Evolutionary conservation across 2,888 invertebrate species (phyloP).

Genomic region (Drosophila parthenogenetica): DNA sequence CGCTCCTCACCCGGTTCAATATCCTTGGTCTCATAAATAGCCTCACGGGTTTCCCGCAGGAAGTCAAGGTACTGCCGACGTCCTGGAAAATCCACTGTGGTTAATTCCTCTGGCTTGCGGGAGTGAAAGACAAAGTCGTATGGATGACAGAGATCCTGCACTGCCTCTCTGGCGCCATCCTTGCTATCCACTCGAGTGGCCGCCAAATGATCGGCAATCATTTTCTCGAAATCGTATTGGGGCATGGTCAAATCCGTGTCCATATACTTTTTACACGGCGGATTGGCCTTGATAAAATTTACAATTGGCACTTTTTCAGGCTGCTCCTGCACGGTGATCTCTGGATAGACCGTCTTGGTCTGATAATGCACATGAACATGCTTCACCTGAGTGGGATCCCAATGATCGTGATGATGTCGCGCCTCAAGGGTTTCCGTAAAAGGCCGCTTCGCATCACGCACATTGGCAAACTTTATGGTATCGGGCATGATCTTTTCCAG

Average conservation of each 20-base stretch:
- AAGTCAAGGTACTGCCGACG: conserved; percentile 76
- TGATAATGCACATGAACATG: conserved; percentile 80
- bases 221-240: conserved; percentile 59
- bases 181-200: conserved; percentile 61
- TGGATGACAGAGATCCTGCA: conserved; percentile 60
- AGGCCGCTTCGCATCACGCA: conserved; percentile 67
- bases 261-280: conserved; percentile 69
- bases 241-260: conserved; percentile 73
- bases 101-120: conserved; percentile 64
- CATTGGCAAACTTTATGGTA: conserved; percentile 66
- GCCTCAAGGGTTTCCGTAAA: conserved; percentile 77
- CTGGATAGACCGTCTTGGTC: conserved; percentile 69
- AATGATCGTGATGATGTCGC: conserved; percentile 84
- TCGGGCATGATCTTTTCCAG: conserved; percentile 71
- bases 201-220: conserved; percentile 64
- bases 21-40: conserved; percentile 65
- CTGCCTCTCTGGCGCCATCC: conserved; percentile 38
- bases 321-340: conserved; percentile 56
- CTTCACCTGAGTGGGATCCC: conserved; percentile 79
- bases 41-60: conserved; percentile 71
- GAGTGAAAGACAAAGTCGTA: conserved; percentile 74
- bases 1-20: conserved; percentile 59
- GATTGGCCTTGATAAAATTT: conserved; percentile 73
- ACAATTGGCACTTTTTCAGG: conserved; percentile 45
- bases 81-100: conserved; percentile 76